Conservation (phyloP, 1,140 invertebrate genomes). For the Hycleus phaleratus region DNA sequence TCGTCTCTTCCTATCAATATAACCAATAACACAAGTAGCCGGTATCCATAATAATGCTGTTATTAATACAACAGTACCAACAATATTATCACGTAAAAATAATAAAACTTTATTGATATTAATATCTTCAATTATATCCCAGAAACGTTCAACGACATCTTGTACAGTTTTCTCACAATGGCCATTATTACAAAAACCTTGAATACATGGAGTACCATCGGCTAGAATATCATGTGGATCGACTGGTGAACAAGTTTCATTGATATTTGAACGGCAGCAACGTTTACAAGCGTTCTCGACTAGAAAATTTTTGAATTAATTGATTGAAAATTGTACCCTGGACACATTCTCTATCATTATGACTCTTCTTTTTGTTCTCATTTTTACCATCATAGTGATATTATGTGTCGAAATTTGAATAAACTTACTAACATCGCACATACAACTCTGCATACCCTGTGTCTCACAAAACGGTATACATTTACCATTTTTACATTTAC, state of each 20-base stretch:
- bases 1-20: conserved; percentile 56
- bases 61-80: conserved; percentile 81
- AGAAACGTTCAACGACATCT: conserved; percentile 89
- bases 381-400: too few species aligned
- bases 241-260: conserved; percentile 85
- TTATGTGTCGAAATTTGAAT: too few species aligned
- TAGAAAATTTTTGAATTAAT: conserved; percentile 38
- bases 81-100: conserved; percentile 81
- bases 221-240: conserved; percentile 80
- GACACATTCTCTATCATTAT: too few species aligned
- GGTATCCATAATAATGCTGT: conserved; percentile 91
- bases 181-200: conserved; percentile 93
- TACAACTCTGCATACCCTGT: conserved; percentile 83
- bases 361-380: too few species aligned
- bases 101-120: conserved; percentile 87
- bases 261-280: conserved; percentile 83
- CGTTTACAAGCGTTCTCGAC: conserved; percentile 78
- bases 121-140: conserved; percentile 95
- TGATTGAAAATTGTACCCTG: background rate
- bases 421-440: conserved; percentile 81
- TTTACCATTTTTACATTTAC: conserved; percentile 75
- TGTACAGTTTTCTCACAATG: conserved; percentile 90
- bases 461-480: conserved; percentile 92
- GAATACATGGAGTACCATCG: conserved; percentile 91
- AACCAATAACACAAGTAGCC: conserved; percentile 72